Base-by-base conservation (phyloP, 2,888 invertebrate species). In the Dryobotodes eremita region DNA sequence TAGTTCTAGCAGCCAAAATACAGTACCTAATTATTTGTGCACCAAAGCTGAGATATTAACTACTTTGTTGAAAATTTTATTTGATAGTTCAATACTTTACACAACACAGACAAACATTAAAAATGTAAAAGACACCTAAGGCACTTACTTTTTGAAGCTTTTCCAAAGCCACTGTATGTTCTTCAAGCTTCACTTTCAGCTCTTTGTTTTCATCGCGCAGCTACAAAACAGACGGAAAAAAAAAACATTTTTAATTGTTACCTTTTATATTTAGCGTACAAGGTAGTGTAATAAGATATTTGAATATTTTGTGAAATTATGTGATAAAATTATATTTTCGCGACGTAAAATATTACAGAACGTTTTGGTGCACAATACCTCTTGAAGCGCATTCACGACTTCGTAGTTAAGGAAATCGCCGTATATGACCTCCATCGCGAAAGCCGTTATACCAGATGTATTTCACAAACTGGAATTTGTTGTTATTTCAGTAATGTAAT, bases 131-230 rank as follows among this genome's bases (percentile, higher is more conserved):
- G 11, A 62, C 26, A 6, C 7, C 0, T 62, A 36, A 70, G 55
- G 68, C 78, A 92, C 95, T 94, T 93, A 96, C 96, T 92, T 93
- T 94, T 93, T 96, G 95, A 77, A 97, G 89, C 65, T 92, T 93
- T 42, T 90, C 90, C 85, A 95, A 89, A n/a, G 91, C 83, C 20
- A 79, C 82, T 61, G 93, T 86, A 89, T 93, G 92, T 82, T 95
- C 93, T 77, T 94, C 92, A 46, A 96, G 89, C 87, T 94, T 94
- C 20, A 73, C 75, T 88, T 95, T 95, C 31, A 97, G 85, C 15
- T 93, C 92, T 70, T 88, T 89, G 84, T 97, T 97, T 92, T 96
- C 95, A 86, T 86, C 91, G 79, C 91, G 93, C 53, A 97, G 84
- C 96, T 97, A 90, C 59, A 94, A 94, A 65, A 76, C 46, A 8